Evolutionary conservation across 2,797 vertebrate genomes (phyloP).

Genomic region (Enoplosus armatus): DNA sequence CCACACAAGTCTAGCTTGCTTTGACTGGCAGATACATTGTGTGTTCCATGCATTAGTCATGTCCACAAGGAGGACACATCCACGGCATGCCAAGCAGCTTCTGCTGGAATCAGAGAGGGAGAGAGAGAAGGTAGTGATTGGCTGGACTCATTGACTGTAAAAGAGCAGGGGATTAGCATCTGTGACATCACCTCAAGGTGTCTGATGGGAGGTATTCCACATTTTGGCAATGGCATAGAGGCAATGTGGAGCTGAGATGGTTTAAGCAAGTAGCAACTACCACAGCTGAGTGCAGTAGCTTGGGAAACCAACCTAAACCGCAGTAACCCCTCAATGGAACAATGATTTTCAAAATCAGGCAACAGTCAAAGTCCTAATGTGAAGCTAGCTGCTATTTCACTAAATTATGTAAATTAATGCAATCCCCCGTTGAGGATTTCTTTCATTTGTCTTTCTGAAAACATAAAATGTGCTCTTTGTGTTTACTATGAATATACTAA

Average conservation of each 20-base stretch:
- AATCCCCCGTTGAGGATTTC: slow-evolving; percentile 10
- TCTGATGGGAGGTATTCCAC: slow-evolving; percentile 27
- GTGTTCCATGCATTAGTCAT: slow-evolving; percentile 66
- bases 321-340: slow-evolving; percentile 24
- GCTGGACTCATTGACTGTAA: slow-evolving; percentile 40
- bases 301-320: slow-evolving; percentile 22
- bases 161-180: slow-evolving; percentile 52
- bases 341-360: slow-evolving; percentile 27
- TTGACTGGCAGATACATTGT: slow-evolving; percentile 68
- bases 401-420: slow-evolving; percentile 25
- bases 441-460: slow-evolving; percentile 21
- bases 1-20: slow-evolving; percentile 58
- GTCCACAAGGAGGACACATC: slow-evolving; percentile 64
- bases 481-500: neutral
- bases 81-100: slow-evolving; percentile 58
- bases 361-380: slow-evolving; percentile 4
- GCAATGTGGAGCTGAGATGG: slow-evolving; percentile 5
- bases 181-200: slow-evolving; percentile 45
- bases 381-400: slow-evolving; percentile 12
- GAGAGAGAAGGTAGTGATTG: slow-evolving; percentile 32
- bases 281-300: neutral
- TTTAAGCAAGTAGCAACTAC: neutral
- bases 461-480: slow-evolving; percentile 12
- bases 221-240: neutral
- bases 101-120: slow-evolving; percentile 27